These are phyloP conservation scores for Nothobranchius furzeri DNA, from an alignment of 2,113 vertebrate species.

Conservation along the genomic window DNA sequence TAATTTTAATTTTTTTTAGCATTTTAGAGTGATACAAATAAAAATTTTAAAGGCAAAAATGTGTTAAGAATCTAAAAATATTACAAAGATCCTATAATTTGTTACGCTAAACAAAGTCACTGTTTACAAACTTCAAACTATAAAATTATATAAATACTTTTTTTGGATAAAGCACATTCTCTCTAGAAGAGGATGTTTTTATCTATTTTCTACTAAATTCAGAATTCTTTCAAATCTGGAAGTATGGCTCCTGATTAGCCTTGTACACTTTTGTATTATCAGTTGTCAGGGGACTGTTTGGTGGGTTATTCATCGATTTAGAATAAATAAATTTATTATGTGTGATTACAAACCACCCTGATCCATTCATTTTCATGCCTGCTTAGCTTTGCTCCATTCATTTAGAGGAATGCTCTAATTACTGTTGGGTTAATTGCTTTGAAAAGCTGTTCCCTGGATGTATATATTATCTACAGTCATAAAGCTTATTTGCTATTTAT, in stretches of 20 bases:
- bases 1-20: no score
- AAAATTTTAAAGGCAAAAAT: no score
- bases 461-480: constrained; percentile 17
- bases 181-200: background rate
- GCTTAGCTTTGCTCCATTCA: constrained; percentile 32
- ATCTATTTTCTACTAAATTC: background rate
- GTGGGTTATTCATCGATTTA: background rate
- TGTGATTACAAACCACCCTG: constrained; percentile 11
- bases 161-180: no score
- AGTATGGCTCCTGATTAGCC: background rate
- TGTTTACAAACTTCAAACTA: no score
- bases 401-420: constrained; percentile 57
- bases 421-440: constrained; percentile 60
- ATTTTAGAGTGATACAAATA: no score
- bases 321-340: constrained; percentile 7
- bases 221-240: no score
- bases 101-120: no score
- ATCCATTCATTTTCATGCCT: constrained; percentile 11
- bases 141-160: no score
- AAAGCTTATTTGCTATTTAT: constrained; percentile 14
- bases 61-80: no score
- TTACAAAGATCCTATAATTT: no score
- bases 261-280: background rate
- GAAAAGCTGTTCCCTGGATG: constrained; percentile 22
- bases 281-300: background rate